Evolutionary conservation across 2,797 vertebrate species (phyloP).

Genomic region (Natrix natrix): DNA sequence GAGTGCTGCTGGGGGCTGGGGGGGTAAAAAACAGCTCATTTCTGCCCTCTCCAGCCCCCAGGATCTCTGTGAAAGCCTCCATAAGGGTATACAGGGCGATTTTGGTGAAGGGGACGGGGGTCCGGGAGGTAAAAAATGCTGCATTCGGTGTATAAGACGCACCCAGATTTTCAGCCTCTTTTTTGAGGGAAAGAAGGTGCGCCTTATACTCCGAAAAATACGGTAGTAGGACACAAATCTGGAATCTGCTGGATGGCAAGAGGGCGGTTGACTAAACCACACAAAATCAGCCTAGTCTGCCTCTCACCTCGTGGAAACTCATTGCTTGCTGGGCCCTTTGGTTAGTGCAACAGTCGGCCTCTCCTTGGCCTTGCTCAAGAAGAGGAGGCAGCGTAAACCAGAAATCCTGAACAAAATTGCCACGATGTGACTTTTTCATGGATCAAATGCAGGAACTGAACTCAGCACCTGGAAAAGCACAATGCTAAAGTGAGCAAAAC

Average conservation of each 20-base stretch:
- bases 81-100: no score
- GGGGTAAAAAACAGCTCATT: no score
- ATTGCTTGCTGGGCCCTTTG: background rate
- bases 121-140: no score
- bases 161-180: no score
- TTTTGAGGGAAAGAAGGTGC: no score
- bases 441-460: background rate
- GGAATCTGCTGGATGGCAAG: background rate
- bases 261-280: background rate
- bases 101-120: no score
- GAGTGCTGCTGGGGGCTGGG: no score
- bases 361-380: background rate
- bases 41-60: no score
- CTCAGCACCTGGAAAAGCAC: background rate
- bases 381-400: background rate
- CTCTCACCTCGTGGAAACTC: background rate
- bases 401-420: background rate
- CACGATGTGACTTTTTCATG: background rate
- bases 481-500: background rate
- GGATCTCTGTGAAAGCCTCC: no score
- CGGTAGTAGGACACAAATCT: background rate
- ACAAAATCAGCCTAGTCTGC: background rate
- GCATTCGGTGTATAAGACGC: no score
- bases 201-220: no score
- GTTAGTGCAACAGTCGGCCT: background rate